Conservation (phyloP, 1,140 invertebrate species). For the Bombus terrestris region DNA sequence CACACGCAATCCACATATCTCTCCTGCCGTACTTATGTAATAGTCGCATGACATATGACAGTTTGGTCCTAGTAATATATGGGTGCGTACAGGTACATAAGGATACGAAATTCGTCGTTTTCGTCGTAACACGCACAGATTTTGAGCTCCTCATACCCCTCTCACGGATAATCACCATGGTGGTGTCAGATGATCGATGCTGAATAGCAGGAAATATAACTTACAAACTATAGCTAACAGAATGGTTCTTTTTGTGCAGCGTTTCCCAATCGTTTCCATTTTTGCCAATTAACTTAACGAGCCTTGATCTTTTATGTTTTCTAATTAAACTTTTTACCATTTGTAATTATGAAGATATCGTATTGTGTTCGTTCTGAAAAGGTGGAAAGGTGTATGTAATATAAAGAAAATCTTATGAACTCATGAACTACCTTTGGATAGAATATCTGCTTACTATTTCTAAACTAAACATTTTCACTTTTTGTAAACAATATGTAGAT, state of each 20-base stretch:
- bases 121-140: constrained; percentile 31
- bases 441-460: not conserved
- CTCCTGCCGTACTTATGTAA: constrained; percentile 38
- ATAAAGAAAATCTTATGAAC: not conserved
- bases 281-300: not conserved
- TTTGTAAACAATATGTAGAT: not conserved
- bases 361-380: not conserved
- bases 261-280: constrained; percentile 40
- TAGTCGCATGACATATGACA: not conserved
- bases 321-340: not conserved
- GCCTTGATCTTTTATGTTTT: not conserved
- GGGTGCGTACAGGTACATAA: constrained; percentile 15
- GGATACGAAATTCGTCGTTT: constrained; percentile 37
- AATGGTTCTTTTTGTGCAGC: constrained; percentile 13
- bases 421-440: not conserved
- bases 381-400: not conserved
- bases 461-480: not conserved
- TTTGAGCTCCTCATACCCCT: not conserved
- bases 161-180: constrained; percentile 20
- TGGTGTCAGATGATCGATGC: constrained; percentile 35
- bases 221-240: not conserved
- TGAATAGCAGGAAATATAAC: constrained; percentile 14
- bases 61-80: constrained; percentile 10
- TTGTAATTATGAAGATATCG: not conserved
- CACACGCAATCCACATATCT: not conserved